Base-by-base conservation (phyloP, 2,888 invertebrate species). In the Atherix ibis region DNA sequence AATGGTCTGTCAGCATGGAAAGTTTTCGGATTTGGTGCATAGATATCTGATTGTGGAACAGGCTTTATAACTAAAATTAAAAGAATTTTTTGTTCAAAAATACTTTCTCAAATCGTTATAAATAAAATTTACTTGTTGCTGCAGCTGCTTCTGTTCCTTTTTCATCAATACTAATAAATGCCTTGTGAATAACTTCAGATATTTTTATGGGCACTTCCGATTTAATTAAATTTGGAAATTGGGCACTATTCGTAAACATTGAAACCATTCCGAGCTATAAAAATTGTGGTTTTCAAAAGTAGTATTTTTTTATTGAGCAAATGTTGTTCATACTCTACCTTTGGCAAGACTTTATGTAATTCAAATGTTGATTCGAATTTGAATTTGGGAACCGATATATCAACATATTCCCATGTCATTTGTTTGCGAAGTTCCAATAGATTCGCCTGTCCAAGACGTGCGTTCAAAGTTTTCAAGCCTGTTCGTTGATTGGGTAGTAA, bases 341-440 rank as follows among this genome's bases (percentile, higher is more conserved):
- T 67, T n/a, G 62, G 53, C 31, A 87, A 56, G n/a, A 71, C 48
- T 0, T 63, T 57, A 9, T 65, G 65, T 27, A 87, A 61, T 40
- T n/a, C n/a, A n/a, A n/a, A n/a, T n/a, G n/a, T n/a, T n/a, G n/a
- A n/a, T n/a, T n/a, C n/a, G n/a, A n/a, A 71, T 55, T 76, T 80
- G 56, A 88, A 88, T 55, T 75, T 82, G 3, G 85, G 85, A 25
- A 84, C 48, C 6, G 63, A 62, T 10, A 82, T 66, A 32, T 67
- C 55, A 2, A 83, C 75, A 51, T 76, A 72, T 1, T 60, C 56
- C 0, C 47, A 37, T 17, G 41, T 43, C 67, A 72, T 62, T 10
- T 56, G 58, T 1, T 59, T 47, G 0, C 62, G 53, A 9, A 77
- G 48, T 2, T 68, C 66, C 0, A 52, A 50, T 24, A 82, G 48